These are phyloP conservation scores for Drosophila eohydei DNA, from an alignment of 2,888 invertebrate genomes.

Conservation along the genomic window DNA sequence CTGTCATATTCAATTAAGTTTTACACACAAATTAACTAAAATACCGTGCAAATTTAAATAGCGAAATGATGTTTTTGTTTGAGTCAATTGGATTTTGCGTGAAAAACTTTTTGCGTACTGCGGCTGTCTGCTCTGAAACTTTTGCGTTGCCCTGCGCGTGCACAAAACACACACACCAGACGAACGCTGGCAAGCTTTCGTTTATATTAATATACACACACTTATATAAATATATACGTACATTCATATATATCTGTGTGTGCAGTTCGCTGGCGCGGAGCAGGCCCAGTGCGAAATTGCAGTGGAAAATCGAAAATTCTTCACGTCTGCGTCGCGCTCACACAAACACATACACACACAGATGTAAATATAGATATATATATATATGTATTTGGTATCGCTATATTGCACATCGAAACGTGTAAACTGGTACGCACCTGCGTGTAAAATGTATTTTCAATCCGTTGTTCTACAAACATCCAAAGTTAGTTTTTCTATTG, in stretches of 20 bases:
- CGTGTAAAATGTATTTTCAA: constrained; percentile 87
- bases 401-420: background rate
- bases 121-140: constrained; percentile 52
- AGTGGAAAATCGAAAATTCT: constrained; percentile 84
- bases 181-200: constrained; percentile 4
- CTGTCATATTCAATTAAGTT: constrained; percentile 30
- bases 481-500: constrained; percentile 42
- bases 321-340: constrained; percentile 92
- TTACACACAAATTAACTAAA: constrained; percentile 17
- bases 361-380: constrained; percentile 8
- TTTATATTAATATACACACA: constrained; percentile 14
- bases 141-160: constrained; percentile 58
- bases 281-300: constrained; percentile 94
- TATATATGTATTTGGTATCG: background rate
- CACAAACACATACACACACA: constrained; percentile 25
- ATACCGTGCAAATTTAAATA: constrained; percentile 27
- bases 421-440: constrained; percentile 90
- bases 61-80: constrained; percentile 23
- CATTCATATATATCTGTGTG: constrained; percentile 12
- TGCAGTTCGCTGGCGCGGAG: constrained; percentile 85
- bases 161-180: constrained; percentile 32
- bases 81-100: constrained; percentile 59
- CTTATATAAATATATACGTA: constrained; percentile 16
- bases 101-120: constrained; percentile 54
- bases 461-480: constrained; percentile 31